These are phyloP conservation scores for Parapsyche elsis DNA, from an alignment of 1,140 invertebrate species.

Conservation along the genomic window DNA sequence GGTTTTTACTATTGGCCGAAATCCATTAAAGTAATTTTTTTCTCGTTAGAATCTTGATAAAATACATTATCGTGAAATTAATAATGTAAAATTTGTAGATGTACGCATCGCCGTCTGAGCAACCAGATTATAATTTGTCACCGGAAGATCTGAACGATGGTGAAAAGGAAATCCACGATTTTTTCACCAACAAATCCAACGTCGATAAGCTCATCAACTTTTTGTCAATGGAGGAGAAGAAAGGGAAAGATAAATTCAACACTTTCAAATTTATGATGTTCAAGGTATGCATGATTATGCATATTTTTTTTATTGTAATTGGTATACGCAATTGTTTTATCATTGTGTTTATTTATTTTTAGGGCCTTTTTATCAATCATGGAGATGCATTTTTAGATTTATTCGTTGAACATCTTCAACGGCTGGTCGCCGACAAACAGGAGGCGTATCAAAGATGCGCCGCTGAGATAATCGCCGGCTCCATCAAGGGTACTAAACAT, in stretches of 20 bases:
- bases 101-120: slow-evolving; percentile 73
- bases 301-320: slow-evolving; percentile 19
- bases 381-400: slow-evolving; percentile 73
- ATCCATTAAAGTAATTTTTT: slow-evolving; percentile 61
- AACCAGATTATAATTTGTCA: slow-evolving; percentile 68
- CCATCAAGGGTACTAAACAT: slow-evolving; percentile 84
- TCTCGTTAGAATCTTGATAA: neutral
- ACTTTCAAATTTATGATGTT: slow-evolving; percentile 75
- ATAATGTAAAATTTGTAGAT: slow-evolving; percentile 59
- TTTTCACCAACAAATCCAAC: slow-evolving; percentile 77
- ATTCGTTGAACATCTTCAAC: slow-evolving; percentile 75
- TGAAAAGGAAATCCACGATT: slow-evolving; percentile 75
- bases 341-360: slow-evolving; percentile 59
- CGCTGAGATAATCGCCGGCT: slow-evolving; percentile 81
- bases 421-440: slow-evolving; percentile 74
- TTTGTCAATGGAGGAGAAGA: slow-evolving; percentile 87
- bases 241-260: slow-evolving; percentile 85
- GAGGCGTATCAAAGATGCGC: slow-evolving; percentile 87
- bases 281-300: slow-evolving; percentile 68
- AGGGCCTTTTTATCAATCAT: slow-evolving; percentile 84
- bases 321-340: slow-evolving; percentile 23
- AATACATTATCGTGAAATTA: neutral
- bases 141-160: slow-evolving; percentile 59
- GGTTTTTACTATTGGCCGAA: slow-evolving; percentile 90
- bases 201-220: slow-evolving; percentile 80